A percentile compares a stretch with the other conserved stretches of the same genome.
Evolutionary conservation across 1,140 invertebrate species (phyloP).

Genomic region (Agrilus planipennis): DNA sequence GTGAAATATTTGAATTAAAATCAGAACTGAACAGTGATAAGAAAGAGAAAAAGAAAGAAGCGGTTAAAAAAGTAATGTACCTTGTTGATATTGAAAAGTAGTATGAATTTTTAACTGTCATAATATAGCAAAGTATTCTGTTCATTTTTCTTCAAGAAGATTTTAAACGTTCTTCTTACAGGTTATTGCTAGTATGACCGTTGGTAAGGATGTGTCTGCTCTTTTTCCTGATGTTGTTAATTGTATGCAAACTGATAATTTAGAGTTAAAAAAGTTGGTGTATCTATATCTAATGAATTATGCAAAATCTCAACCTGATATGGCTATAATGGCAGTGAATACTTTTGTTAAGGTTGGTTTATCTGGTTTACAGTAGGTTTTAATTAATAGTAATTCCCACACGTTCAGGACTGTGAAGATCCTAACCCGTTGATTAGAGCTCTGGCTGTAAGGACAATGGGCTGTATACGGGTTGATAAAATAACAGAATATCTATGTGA

Average conservation of each 20-base stretch:
- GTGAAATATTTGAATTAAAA: conserved; percentile 98
- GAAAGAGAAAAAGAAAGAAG: conserved; percentile 99
- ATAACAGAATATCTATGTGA: conserved; percentile 99
- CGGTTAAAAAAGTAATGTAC: conserved; percentile 97
- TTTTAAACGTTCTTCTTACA: conserved; percentile 31
- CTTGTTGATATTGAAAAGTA: no score
- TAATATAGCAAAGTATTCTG: no score
- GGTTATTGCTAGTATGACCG: conserved; percentile 99
- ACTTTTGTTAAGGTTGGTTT: conserved; percentile 93
- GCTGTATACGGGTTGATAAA: conserved; percentile 99
- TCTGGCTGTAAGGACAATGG: conserved; percentile 98
- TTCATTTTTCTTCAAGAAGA: conserved; percentile 5
- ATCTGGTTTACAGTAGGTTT: not conserved
- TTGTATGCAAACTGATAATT: conserved; percentile 99
- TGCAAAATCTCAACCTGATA: conserved; percentile 99
- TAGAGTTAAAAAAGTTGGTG: conserved; percentile 98
- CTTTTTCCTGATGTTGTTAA: conserved; percentile 99
- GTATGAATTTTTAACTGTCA: no score
- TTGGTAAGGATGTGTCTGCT: conserved; percentile 92
- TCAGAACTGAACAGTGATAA: conserved; percentile 99
- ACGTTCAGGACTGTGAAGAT: conserved; percentile 92
- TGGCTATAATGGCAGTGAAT: conserved; percentile 99
- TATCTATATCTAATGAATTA: conserved; percentile 99
- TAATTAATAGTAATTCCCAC: not conserved
- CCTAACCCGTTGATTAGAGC: conserved; percentile 98